phyloP scores from a whole-genome alignment of 2,113 vertebrate species.

The Cyphomyrus plagiostoma region DNA sequence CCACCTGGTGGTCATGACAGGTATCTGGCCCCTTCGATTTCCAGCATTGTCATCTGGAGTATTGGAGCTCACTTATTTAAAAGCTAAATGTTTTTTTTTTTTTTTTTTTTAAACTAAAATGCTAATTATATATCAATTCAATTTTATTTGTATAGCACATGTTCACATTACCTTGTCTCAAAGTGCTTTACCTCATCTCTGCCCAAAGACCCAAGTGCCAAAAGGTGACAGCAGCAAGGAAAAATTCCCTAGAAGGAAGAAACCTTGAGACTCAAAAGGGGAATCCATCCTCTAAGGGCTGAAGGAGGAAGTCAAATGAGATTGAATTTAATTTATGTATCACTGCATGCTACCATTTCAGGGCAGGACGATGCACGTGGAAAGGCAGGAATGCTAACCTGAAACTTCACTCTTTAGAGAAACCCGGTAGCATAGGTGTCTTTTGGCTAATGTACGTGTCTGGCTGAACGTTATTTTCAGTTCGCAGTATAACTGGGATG shows the following conservation, averaged over 20 bases:
- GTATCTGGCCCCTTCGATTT: background rate
- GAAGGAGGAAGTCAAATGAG: too few species aligned
- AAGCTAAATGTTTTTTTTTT: background rate
- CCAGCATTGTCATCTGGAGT: background rate
- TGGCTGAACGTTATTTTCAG: conserved; percentile 42
- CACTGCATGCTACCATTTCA: background rate
- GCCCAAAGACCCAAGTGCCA: too few species aligned
- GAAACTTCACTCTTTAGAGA: background rate
- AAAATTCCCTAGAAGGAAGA: too few species aligned
- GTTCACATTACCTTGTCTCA: too few species aligned
- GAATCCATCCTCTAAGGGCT: too few species aligned
- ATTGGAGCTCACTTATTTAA: background rate
- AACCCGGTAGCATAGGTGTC: background rate
- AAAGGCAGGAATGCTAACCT: background rate
- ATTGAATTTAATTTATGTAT: background rate
- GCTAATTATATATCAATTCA: background rate
- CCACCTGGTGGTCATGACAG: background rate
- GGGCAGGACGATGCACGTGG: background rate
- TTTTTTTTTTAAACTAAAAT: background rate
- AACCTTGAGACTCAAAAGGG: too few species aligned
- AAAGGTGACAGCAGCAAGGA: too few species aligned
- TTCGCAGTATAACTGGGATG: conserved; percentile 66
- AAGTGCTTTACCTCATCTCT: too few species aligned
- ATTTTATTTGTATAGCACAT: too few species aligned
- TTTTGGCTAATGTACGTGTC: background rate